These are phyloP conservation scores for Nycteola revayana DNA, from an alignment of 2,888 invertebrate species.

Conservation along the genomic window DNA sequence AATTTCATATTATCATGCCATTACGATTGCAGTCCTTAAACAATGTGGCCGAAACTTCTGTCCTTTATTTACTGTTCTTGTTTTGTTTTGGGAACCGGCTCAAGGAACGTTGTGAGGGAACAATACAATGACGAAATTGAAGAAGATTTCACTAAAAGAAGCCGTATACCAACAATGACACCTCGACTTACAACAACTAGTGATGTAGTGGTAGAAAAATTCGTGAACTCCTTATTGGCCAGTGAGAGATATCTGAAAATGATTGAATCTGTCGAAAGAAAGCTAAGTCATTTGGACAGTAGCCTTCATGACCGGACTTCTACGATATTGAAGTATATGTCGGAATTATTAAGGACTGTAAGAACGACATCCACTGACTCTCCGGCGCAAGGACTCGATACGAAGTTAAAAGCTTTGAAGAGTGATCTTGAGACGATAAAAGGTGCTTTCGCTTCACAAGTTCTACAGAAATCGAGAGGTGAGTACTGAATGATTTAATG, in stretches of 20 bases:
- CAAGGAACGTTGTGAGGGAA: too few species aligned
- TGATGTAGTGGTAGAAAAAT: conserved; percentile 59
- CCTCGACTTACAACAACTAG: conserved; percentile 26
- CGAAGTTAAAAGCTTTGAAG: conserved; percentile 13
- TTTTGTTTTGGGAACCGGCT: too few species aligned
- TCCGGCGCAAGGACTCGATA: conserved; percentile 5
- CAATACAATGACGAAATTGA: background rate
- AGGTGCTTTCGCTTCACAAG: background rate
- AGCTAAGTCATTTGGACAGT: conserved; percentile 53
- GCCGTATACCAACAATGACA: conserved; percentile 22
- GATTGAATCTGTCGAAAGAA: conserved; percentile 58
- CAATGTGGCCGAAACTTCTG: too few species aligned
- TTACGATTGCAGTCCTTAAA: too few species aligned
- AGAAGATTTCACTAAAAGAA: conserved; percentile 10
- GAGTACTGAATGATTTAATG: too few species aligned
- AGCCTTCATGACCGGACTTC: conserved; percentile 56
- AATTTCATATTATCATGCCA: too few species aligned
- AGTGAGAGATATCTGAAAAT: conserved; percentile 63
- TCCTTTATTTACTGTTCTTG: too few species aligned
- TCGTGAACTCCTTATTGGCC: conserved; percentile 61
- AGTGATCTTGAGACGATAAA: conserved; percentile 22
- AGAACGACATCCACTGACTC: conserved; percentile 16
- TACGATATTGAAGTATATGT: conserved; percentile 55
- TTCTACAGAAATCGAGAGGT: too few species aligned
- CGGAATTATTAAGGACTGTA: conserved; percentile 47